These are phyloP conservation scores for Pyxicephalus adspersus DNA, from an alignment of 2,113 vertebrate genomes.

Conservation along the genomic window DNA sequence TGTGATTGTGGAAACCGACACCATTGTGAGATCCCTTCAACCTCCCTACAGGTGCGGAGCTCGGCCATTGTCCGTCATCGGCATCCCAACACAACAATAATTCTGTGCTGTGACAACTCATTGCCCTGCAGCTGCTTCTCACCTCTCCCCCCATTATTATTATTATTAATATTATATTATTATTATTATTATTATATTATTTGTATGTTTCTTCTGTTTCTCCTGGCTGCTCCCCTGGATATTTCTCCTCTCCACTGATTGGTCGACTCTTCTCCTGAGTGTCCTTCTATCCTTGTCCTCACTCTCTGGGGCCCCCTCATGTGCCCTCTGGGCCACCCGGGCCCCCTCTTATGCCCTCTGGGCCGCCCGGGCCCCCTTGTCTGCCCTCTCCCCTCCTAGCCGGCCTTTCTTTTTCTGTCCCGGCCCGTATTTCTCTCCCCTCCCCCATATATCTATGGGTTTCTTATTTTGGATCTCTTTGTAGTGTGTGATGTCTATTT, in stretches of 20 bases:
- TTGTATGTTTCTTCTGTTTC: too few relatives aligned
- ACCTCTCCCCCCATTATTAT: too few relatives aligned
- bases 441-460: background rate
- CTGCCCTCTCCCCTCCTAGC: background rate
- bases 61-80: background rate
- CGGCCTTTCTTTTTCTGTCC: background rate
- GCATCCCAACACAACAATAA: too few relatives aligned
- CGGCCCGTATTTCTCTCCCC: background rate
- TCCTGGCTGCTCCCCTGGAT: too few relatives aligned
- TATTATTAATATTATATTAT: too few relatives aligned
- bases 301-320: background rate
- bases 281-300: background rate
- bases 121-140: too few relatives aligned
- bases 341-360: background rate
- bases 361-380: background rate
- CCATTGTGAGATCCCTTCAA: background rate
- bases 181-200: too few relatives aligned
- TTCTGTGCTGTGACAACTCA: too few relatives aligned
- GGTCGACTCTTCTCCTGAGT: background rate
- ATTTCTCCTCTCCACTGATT: fast-evolving
- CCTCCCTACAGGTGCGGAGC: background rate
- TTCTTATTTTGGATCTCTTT: background rate
- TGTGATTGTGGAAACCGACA: background rate
- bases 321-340: background rate
- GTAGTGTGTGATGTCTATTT: fast-evolving